These are phyloP conservation scores for Stegana nigrithorax DNA, from an alignment of 2,888 invertebrate genomes.

Conservation along the genomic window DNA sequence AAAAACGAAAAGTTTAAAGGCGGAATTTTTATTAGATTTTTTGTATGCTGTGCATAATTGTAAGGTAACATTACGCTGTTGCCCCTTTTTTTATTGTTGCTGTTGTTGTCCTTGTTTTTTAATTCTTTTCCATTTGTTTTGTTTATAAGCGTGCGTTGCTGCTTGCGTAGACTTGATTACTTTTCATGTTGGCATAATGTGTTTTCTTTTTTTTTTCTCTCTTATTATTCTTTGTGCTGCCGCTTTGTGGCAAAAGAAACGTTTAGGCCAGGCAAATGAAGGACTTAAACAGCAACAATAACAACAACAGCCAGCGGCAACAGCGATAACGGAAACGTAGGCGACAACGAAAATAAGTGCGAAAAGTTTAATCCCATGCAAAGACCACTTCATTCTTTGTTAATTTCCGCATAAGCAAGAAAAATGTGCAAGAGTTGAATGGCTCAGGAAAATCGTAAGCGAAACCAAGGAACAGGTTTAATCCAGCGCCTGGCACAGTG, in stretches of 20 bases:
- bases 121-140: too few species aligned
- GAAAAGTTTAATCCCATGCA: conserved; percentile 8
- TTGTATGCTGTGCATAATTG: not conserved
- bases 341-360: not conserved
- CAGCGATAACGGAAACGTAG: not conserved
- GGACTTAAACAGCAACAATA: too few species aligned
- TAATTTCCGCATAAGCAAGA: conserved; percentile 15
- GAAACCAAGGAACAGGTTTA: not conserved
- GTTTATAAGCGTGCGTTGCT: too few species aligned
- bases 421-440: not conserved
- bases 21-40: conserved; percentile 11
- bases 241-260: not conserved
- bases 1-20: conserved; percentile 12
- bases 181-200: not conserved
- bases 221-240: not conserved
- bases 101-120: too few species aligned
- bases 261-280: too few species aligned
- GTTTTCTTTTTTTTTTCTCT: not conserved
- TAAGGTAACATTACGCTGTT: not conserved
- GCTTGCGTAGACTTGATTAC: conserved; percentile 9
- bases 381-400: conserved; percentile 13
- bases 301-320: not conserved
- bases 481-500: not conserved
- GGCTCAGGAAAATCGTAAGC: not conserved
- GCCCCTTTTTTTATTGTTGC: too few species aligned